Conservation (phyloP, 1,140 invertebrate species). For the Drosophila tristis region DNA sequence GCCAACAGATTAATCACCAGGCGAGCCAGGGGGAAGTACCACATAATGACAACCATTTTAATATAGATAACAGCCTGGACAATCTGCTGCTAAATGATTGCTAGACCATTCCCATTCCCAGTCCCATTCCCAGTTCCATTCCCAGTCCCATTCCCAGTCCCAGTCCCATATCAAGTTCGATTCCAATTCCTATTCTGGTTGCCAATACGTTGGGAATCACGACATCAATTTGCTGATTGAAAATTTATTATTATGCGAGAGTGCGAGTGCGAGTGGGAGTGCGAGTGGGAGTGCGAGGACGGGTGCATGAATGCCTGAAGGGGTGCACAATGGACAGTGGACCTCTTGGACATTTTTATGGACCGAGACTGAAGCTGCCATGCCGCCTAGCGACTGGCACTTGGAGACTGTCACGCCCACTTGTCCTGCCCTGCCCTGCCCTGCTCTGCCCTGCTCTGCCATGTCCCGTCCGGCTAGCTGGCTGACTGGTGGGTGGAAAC, state of each 20-base stretch:
- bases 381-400: too few species aligned
- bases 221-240: conserved; percentile 77
- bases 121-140: too few species aligned
- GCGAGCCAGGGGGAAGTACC: background rate
- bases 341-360: conserved; percentile 19
- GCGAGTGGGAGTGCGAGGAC: background rate
- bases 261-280: conserved; percentile 8
- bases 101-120: too few species aligned
- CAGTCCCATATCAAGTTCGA: conserved; percentile 21
- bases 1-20: background rate
- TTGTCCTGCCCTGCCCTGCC: background rate
- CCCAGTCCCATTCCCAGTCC: background rate
- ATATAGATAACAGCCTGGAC: conserved; percentile 69
- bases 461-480: background rate
- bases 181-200: background rate
- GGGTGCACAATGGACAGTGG: conserved; percentile 32
- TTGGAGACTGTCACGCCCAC: conserved; percentile 41
- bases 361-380: conserved; percentile 16
- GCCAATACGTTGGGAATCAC: conserved; percentile 56
- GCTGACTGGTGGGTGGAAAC: conserved; percentile 31
- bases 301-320: conserved; percentile 8
- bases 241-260: conserved; percentile 68
- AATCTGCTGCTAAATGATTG: conserved; percentile 70
- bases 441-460: too few species aligned
- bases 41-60: conserved; percentile 57